Conservation (phyloP, 2,888 invertebrate species). For the Machimus atricapillus region DNA sequence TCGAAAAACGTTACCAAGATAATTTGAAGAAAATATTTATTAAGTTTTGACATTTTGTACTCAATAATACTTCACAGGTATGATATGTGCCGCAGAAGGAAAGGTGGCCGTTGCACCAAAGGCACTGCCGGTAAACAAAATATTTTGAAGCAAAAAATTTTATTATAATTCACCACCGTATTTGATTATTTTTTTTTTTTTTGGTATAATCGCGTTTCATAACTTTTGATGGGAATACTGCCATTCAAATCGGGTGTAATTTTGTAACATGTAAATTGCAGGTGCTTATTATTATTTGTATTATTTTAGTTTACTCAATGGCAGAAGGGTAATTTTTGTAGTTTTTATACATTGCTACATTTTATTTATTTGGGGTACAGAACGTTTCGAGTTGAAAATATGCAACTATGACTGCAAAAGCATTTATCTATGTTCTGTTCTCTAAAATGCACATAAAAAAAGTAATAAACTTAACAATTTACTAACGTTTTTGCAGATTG, state of each 20-base stretch:
- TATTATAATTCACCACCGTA: neutral
- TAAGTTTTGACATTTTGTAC: conserved; percentile 25
- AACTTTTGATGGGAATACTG: conserved; percentile 37
- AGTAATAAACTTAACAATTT: conserved; percentile 13
- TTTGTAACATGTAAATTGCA: conserved; percentile 22
- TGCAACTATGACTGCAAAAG: conserved; percentile 20
- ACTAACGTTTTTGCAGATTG: conserved; percentile 35
- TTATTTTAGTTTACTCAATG: neutral
- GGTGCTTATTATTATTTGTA: conserved; percentile 8
- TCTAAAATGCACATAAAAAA: neutral
- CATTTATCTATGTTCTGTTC: conserved; percentile 20
- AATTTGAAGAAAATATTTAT: conserved; percentile 4
- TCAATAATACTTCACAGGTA: conserved; percentile 72
- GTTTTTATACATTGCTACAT: neutral
- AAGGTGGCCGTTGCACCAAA: conserved; percentile 96
- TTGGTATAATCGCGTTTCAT: conserved; percentile 33
- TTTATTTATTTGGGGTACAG: neutral
- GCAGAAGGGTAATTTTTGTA: neutral
- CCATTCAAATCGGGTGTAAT: conserved; percentile 24
- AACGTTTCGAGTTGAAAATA: neutral
- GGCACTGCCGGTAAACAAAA: conserved; percentile 92
- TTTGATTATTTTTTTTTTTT: neutral
- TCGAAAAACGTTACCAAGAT: neutral
- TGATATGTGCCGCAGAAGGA: conserved; percentile 96
- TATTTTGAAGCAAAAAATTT: conserved; percentile 29